phyloP scores from a whole-genome alignment of 2,797 vertebrate species.

The Megaceryle alcyon region DNA sequence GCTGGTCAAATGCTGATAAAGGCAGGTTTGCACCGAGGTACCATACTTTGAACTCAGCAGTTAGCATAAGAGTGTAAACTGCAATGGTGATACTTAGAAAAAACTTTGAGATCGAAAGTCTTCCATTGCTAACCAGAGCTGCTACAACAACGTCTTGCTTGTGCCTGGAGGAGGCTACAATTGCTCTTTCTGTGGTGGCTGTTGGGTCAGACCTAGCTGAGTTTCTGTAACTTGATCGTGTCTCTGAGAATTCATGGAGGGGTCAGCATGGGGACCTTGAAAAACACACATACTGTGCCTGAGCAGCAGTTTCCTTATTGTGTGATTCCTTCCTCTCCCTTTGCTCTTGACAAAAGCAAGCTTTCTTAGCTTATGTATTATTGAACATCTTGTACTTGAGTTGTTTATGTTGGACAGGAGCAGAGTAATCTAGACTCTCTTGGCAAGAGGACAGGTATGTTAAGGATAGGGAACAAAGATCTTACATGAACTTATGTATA shows the following conservation, averaged over 20 bases:
- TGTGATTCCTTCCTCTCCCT: neutral
- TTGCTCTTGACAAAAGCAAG: neutral
- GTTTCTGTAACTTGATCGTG: neutral
- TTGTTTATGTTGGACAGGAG: neutral
- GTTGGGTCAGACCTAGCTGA: neutral
- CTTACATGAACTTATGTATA: neutral
- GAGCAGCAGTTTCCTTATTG: neutral
- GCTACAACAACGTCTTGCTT: neutral
- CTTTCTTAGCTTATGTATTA: neutral
- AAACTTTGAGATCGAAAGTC: neutral
- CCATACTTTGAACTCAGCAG: neutral
- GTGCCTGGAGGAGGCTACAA: neutral
- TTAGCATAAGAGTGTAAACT: neutral
- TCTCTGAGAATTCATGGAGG: neutral
- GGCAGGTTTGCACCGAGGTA: neutral
- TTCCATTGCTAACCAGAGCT: neutral
- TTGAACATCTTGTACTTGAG: neutral
- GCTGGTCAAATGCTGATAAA: neutral
- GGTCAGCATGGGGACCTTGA: neutral
- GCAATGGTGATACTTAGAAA: neutral
- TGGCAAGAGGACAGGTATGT: neutral
- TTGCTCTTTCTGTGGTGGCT: neutral
- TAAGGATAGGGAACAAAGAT: neutral
- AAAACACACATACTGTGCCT: neutral
- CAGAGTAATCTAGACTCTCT: neutral